Evolutionary conservation across 2,888 invertebrate species (phyloP).

Genomic region (Troglohyphantes excavatus): DNA sequence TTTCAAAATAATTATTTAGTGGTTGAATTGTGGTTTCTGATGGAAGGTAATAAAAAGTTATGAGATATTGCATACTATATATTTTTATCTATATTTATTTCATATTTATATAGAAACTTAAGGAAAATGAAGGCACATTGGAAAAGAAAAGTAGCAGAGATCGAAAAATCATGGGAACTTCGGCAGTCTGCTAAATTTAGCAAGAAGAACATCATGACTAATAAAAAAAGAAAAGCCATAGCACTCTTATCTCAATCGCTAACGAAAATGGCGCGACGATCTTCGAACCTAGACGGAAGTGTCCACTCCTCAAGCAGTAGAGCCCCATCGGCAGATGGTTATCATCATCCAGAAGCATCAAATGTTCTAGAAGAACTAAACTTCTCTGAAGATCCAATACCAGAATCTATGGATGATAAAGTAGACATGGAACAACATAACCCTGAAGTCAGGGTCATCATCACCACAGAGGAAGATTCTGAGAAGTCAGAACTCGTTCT

Average conservation of each 20-base stretch:
- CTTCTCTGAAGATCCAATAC: no score
- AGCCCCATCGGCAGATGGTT: neutral
- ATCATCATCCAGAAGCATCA: neutral
- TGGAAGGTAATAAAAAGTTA: no score
- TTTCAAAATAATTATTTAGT: no score
- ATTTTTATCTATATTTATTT: neutral
- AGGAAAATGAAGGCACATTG: constrained; percentile 53
- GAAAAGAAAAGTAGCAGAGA: constrained; percentile 45
- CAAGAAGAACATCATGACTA: constrained; percentile 44
- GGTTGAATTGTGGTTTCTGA: no score
- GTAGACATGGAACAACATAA: neutral
- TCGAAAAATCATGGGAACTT: constrained; percentile 46
- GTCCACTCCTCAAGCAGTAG: neutral
- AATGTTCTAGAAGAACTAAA: neutral
- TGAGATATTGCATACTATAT: no score
- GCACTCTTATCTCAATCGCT: neutral
- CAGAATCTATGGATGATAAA: neutral
- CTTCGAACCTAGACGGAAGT: neutral
- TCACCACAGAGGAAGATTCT: neutral
- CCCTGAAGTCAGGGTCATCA: neutral
- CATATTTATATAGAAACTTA: constrained; percentile 40
- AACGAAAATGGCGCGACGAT: neutral
- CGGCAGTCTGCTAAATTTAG: constrained; percentile 37
- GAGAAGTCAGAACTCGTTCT: neutral
- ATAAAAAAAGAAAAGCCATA: constrained; percentile 43